Evolutionary conservation across 2,797 vertebrate species (phyloP), one percentile per base, ranked within the genome.

Genomic region (Sylvilagus floridanus): DNA sequence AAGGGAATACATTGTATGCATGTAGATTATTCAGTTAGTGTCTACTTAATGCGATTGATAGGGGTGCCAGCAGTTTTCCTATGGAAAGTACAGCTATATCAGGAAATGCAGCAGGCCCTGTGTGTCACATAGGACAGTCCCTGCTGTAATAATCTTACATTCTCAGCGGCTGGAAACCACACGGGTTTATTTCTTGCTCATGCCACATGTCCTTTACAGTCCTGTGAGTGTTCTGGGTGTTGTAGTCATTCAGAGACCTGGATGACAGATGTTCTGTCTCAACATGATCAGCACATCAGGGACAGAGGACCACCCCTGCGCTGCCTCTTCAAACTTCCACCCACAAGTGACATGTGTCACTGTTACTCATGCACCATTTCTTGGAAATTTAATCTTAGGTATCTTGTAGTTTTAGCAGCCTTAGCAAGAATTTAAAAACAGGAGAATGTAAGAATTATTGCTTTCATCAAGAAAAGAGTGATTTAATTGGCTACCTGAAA

Each of bases 391-490:
- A 65, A 60, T 83, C 71, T 76, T 37, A 24, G 17, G 3, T 47
- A n/a, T 10, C 60, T 50, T 62, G 12, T 60, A 32, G 19, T 52
- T 66, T 63, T 75, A 62, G 8, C 47, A 72, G 19, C 37, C 26
- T 93, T 75, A 54, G n/a, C 19, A 84, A 93, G n/a, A 90, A 52
- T 79, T 84, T 1, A 21, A 32, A 95, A 63, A 75, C 19, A 14
- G 62, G n/a, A 22, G 19, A 12, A 32, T 24, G 17, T 30, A 21
- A 9, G 17, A 52, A 63, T 68, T 69, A 72, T 42, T 72, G 10
- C 81, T 76, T 84, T 26, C 50, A 71, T 22, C 54, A 47, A 32
- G 57, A 42, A 82, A 93, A 62, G 37, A 14, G 1, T 0, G 28
- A 76, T 82, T 89, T 71, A 35, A 69, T 78, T 87, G 73, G 47